Base-by-base conservation (phyloP, 35 echinoderm and acorn worm species). In the Strongylocentrotus purpuratus region DNA sequence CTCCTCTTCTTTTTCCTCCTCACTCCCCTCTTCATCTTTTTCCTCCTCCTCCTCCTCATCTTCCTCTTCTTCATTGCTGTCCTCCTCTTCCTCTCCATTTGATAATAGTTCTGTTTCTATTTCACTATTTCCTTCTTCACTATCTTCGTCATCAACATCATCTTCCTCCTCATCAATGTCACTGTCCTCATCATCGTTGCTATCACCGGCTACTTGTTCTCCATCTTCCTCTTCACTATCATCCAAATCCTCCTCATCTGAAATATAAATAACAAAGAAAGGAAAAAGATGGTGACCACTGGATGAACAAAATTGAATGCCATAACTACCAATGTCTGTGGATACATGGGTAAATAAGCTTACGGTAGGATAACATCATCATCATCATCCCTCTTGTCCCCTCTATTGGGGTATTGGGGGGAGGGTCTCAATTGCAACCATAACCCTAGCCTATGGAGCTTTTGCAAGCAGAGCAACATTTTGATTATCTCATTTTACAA, bases 21-120 rank as follows among this genome's bases (percentile, higher is more conserved):
- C 95, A 22, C 78, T 86, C 46, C 60, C 61, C 13, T 65, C 93
- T 48, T 94, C 95, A 85, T 85, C 86, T 17, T 85, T 35, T 28
- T 31, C 48, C 22, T 96, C 94, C 46, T 95, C 96, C 31, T 94
- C 96, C 47, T 61, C 86, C n/a, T 32, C 94, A 94, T 92, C 86
- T 33, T 90, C 94, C 7, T 92, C 96, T 45, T 47, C 35, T 8
- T 92, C 94, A 78, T 94, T 86, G 7, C 46, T 86, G 70, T 94
- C 86, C 0, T 92, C 93, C 55, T 92, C 85, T 88, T 96, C 87
- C 31, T 91, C 61, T 85, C 31, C 52, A 96, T 94, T 6, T 25
- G 32, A 45, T 46, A 45, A 33, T 46, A 22, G 15, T 78, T 18
- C 87, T 2, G 32, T 41, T 46, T 87, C 20, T 14, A 59, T 17